Conservation (phyloP, 2,888 invertebrate species). For the Melipona bicolor region DNA sequence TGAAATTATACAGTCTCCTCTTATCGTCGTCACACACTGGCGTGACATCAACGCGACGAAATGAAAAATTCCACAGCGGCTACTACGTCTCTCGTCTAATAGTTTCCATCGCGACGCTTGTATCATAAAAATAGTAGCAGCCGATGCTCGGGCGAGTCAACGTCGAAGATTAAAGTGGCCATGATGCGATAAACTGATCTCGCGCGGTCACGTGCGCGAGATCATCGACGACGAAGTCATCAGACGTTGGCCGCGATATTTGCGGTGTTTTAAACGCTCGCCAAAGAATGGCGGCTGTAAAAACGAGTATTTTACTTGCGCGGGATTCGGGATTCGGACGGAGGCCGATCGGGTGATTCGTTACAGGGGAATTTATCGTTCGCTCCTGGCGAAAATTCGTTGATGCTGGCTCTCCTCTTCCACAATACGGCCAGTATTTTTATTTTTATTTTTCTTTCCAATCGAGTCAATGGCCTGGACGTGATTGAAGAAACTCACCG, state of each 20-base stretch:
- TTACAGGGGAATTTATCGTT: slow-evolving; percentile 44
- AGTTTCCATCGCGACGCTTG: background rate
- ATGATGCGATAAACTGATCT: slow-evolving; percentile 27
- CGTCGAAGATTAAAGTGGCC: slow-evolving; percentile 44
- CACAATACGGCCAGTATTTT: background rate
- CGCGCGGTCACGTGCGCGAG: slow-evolving; percentile 27
- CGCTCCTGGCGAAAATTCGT: slow-evolving; percentile 27
- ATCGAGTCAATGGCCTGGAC: background rate
- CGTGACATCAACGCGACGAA: background rate
- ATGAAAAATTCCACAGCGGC: background rate
- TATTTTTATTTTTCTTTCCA: background rate
- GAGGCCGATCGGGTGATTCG: slow-evolving; percentile 28
- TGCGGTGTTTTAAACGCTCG: slow-evolving; percentile 46
- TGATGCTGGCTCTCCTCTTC: background rate
- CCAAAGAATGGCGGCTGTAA: slow-evolving; percentile 27
- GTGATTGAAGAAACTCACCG: background rate
- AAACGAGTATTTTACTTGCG: slow-evolving; percentile 47
- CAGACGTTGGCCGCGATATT: slow-evolving; percentile 28
- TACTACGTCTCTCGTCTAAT: slow-evolving; percentile 4
- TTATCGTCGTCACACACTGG: too few species aligned
- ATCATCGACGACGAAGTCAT: slow-evolving; percentile 46
- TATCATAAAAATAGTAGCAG: slow-evolving; percentile 23
- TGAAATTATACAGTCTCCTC: background rate
- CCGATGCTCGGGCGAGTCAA: background rate
- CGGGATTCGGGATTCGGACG: slow-evolving; percentile 19